phyloP scores from a whole-genome alignment of 2,797 vertebrate species.

The Lacerta bilineata region DNA sequence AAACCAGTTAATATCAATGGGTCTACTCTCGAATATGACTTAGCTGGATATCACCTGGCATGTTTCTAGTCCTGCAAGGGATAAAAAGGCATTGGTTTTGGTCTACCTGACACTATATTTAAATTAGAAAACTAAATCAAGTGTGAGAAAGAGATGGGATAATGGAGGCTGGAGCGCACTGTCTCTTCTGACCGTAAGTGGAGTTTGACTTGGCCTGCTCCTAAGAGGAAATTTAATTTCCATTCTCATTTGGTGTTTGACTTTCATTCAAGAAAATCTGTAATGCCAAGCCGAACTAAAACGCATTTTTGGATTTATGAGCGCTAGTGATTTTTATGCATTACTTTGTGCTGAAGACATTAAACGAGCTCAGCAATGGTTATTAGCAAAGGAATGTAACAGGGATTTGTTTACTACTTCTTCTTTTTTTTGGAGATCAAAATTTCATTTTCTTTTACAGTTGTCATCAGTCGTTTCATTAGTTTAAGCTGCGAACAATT shows the following conservation, averaged over 20 bases:
- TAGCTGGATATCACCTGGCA: background rate
- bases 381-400: slow-evolving; percentile 62
- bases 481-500: slow-evolving; percentile 33
- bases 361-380: slow-evolving; percentile 39
- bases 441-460: slow-evolving; percentile 37
- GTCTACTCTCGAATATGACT: too few species aligned
- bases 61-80: slow-evolving; percentile 1
- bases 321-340: slow-evolving; percentile 55
- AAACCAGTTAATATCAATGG: too few species aligned
- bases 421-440: slow-evolving; percentile 36
- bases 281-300: slow-evolving; percentile 69
- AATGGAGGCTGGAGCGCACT: slow-evolving; percentile 3
- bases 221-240: slow-evolving; percentile 79
- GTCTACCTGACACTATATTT: background rate
- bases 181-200: slow-evolving; percentile 56
- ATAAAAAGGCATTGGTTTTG: slow-evolving; percentile 1
- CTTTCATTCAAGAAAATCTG: slow-evolving; percentile 71
- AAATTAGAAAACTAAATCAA: slow-evolving; percentile 26
- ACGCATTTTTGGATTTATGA: slow-evolving; percentile 60
- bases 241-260: slow-evolving; percentile 75
- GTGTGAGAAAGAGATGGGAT: slow-evolving; percentile 41
- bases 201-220: slow-evolving; percentile 58
- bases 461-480: slow-evolving; percentile 26
- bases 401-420: slow-evolving; percentile 28
- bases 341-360: slow-evolving; percentile 55